A percentile compares a stretch with the other conserved stretches of the same genome.
Conservation (phyloP, 1,140 invertebrate species). For the Lepidurus apus region DNA sequence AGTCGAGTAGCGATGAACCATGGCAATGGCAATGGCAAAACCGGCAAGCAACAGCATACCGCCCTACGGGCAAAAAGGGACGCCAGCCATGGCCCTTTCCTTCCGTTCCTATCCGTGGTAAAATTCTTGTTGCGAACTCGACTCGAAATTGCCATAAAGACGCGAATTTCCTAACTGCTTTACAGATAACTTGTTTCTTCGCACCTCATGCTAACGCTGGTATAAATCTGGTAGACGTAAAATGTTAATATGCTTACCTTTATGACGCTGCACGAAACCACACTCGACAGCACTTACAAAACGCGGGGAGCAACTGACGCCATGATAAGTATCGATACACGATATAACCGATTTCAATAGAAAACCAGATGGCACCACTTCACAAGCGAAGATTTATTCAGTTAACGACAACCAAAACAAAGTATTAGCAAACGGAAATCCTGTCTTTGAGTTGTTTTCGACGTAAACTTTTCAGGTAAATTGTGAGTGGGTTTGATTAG, state of each 20-base stretch:
- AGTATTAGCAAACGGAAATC: background rate
- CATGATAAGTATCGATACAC: background rate
- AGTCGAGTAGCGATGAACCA: background rate
- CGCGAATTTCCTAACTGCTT: background rate
- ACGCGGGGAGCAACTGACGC: constrained; percentile 20
- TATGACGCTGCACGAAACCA: background rate
- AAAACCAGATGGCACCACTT: background rate
- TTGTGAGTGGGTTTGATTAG: background rate
- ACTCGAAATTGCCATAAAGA: background rate
- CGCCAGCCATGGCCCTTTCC: constrained; percentile 11
- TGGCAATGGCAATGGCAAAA: constrained; percentile 10
- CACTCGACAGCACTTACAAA: background rate
- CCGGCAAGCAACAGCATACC: constrained; percentile 14
- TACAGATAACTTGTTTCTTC: too few species aligned
- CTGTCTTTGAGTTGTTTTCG: background rate
- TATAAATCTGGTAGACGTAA: background rate
- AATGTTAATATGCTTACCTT: background rate
- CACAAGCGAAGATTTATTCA: background rate
- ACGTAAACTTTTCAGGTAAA: background rate
- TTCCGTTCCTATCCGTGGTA: background rate
- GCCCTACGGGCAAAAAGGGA: constrained; percentile 9
- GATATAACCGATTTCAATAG: background rate
- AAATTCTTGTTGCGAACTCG: background rate
- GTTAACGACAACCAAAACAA: constrained; percentile 5
- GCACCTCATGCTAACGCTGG: too few species aligned